Base-by-base conservation (phyloP, 1,140 invertebrate genomes). In the Drosophila paulistorum region DNA sequence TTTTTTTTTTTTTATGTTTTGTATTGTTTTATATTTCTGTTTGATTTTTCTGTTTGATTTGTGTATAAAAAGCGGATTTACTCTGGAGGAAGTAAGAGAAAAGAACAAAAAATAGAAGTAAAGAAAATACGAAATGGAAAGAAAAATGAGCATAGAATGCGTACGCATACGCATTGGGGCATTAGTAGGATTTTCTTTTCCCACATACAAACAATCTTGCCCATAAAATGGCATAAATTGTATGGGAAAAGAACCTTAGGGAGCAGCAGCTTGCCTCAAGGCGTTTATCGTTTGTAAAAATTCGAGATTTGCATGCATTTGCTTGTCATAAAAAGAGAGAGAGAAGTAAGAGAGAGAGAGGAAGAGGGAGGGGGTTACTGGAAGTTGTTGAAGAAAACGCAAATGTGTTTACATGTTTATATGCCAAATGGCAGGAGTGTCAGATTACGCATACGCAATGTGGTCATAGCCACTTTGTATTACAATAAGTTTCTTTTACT, bases 231-330 rank as follows among this genome's bases (percentile, higher is more conserved):
- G 76, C 83, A 87, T 86, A 85, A 87, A 87, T 87, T 82, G 83
- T 87, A 58, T 65, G 71, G 55, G 51, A 71, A 57, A 59, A 60
- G 60, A 42, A 37, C 37, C 68, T 61, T 42, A 20, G 58, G 45
- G 23, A 75, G 71, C 65, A 76, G 82, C 83, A 87, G 84, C 83
- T 87, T 87, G 83, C 80, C 83, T 79, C 84, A 77, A 89, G 84
- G 79, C 83, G 84, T 87, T 87, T 87, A 87, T 87, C 83, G 83
- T 87, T 89, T 87, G 83, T 83, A 89, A 87, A 51, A 89, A 87
- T 87, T 87, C 83, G 75, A 83, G 83, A 87, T 87, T 87, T 89
- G 83, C 83, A 87, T 87, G 83, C 86, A 87, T 87, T 89, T 89
- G 73, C 79, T 74, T 89, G 84, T 87, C 83, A 87, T 87, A 87